Conservation (phyloP, 2,797 vertebrate species). For the Molossus alvarezi region DNA sequence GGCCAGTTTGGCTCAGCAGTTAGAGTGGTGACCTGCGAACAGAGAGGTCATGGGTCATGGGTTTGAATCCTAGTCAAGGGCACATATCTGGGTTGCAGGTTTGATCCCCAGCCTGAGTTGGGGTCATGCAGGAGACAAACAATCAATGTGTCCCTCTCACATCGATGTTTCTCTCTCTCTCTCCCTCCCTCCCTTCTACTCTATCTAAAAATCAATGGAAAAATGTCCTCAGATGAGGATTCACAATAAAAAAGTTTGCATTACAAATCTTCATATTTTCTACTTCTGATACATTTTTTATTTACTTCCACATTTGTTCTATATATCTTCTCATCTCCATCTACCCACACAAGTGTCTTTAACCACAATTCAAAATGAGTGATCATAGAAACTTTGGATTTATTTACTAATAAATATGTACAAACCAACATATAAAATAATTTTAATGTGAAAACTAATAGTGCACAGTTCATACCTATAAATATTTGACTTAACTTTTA, state of each 20-base stretch:
- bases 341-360: neutral
- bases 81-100: too few species aligned
- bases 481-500: neutral
- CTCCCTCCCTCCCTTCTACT: too few species aligned
- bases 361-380: neutral
- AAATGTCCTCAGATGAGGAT: too few species aligned
- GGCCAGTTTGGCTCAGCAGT: too few species aligned
- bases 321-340: neutral
- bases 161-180: too few species aligned
- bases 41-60: too few species aligned
- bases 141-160: too few species aligned
- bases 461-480: neutral
- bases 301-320: neutral
- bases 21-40: too few species aligned
- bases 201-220: too few species aligned
- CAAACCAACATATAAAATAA: neutral
- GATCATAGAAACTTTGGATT: neutral
- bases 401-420: neutral
- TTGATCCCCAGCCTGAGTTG: too few species aligned
- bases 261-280: neutral
- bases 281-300: neutral
- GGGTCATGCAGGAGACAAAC: too few species aligned
- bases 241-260: neutral
- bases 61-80: too few species aligned
- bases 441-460: neutral